phyloP scores from a whole-genome alignment of 2,113 vertebrate species.

The Eretmochelys imbricata region DNA sequence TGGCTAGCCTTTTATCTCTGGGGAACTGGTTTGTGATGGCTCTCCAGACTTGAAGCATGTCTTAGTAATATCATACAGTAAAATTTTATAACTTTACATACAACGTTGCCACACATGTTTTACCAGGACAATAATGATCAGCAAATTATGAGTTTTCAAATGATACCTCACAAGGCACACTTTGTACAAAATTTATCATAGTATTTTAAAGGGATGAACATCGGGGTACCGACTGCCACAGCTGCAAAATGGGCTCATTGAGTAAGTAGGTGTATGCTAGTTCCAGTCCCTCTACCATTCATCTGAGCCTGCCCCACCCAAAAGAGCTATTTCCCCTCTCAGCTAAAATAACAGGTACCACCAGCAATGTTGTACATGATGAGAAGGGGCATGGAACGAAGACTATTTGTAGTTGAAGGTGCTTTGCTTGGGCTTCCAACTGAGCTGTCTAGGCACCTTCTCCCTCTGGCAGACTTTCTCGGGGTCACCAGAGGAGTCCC shows the following conservation, averaged over 20 bases:
- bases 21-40: no score
- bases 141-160: no score
- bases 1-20: no score
- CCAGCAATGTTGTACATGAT: neutral
- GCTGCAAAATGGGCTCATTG: fast-evolving
- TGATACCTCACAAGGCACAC: no score
- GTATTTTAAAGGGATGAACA: no score
- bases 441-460: neutral
- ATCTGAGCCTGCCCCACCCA: neutral
- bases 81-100: no score
- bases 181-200: no score
- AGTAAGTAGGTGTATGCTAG: neutral
- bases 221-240: no score
- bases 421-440: neutral
- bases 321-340: neutral
- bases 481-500: neutral
- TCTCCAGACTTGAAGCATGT: no score
- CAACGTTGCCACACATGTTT: no score
- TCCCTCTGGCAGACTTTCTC: neutral
- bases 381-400: neutral
- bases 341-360: neutral
- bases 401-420: neutral
- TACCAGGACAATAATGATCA: no score
- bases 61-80: no score
- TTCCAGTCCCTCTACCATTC: neutral